phyloP scores from a whole-genome alignment of 2,113 vertebrate genomes.

The Macroglossus sobrinus region DNA sequence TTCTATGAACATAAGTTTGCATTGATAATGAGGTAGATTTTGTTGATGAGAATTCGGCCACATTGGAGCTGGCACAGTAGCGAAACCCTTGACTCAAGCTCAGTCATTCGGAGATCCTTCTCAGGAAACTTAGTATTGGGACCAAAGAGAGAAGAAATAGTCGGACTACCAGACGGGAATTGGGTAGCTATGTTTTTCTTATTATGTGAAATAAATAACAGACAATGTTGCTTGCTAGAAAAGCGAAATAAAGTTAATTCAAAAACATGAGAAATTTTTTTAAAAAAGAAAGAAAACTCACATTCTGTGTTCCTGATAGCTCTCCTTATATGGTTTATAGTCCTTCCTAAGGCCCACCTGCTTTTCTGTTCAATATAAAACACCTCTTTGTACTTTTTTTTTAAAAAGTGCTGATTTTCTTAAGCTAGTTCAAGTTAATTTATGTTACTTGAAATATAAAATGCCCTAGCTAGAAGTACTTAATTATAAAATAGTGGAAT shows the following conservation, averaged over 20 bases:
- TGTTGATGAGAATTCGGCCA: background rate
- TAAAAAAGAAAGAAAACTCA: background rate
- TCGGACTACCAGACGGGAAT: background rate
- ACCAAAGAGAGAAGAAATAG: background rate
- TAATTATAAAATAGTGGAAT: background rate
- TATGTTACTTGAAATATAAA: background rate
- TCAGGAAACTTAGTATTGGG: background rate
- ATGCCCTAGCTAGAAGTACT: background rate
- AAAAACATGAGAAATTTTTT: background rate
- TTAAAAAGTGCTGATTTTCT: background rate
- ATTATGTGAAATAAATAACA: background rate
- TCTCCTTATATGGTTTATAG: background rate
- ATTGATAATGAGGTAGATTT: background rate
- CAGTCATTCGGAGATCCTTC: accelerated
- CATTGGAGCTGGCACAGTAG: background rate
- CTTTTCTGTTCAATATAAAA: background rate
- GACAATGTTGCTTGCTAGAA: background rate
- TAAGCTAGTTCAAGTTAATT: background rate
- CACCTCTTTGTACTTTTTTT: background rate
- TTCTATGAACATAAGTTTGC: background rate
- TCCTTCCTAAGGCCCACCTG: background rate
- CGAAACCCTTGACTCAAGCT: background rate
- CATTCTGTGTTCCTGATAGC: background rate
- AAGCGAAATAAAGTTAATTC: background rate
- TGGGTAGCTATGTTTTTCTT: background rate